Evolutionary conservation across 2,113 vertebrate species (phyloP), one percentile per base, ranked within the genome.

Genomic region (Halichoeres trimaculatus): DNA sequence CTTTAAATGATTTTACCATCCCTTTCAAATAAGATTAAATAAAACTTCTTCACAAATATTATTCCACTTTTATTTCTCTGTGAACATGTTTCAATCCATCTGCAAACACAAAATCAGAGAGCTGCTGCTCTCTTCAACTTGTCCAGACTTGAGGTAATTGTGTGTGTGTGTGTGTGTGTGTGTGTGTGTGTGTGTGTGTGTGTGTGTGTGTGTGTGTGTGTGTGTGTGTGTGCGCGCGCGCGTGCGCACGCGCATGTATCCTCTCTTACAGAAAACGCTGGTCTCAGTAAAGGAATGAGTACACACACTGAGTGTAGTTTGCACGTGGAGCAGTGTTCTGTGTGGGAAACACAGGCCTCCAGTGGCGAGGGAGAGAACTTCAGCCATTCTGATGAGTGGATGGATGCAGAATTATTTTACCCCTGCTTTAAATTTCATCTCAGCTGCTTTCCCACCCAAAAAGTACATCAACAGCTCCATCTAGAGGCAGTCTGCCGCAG

Each of bases 111-210:
- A 9, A 24, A 41, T 13, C 2, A 19, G 8, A 38, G 40, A 56
- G 20, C 59, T 53, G 57, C 57, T 62, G 74, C 19, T 61, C 0
- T 55, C 52, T 14, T 24, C 30, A n/a, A 17, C n/a, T 5, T 65
- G 60, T 52, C 47, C 17, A 40, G 35, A 70, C 48, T 41, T 48
- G 60, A 36, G 13, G 10, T 30, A 59, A 65, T 67, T 34, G 24
- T 5, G 22, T 20, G 43, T 17, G 45, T 16, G 16, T 17, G 43
- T 45, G 14, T 45, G 43, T 45, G 43, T 45, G 14, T 45, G 43
- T 45, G 43, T 45, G 43, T 45, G 43, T 45, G 43, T 45, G 43
- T 45, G 43, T 45, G 43, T 45, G 43, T 45, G 43, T 45, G 43
- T 45, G 17, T 6, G 30, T 30, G 30, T 30, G 30, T 30, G 30